Conservation (phyloP, 2,888 invertebrate species). For the Nasonia oneida region DNA sequence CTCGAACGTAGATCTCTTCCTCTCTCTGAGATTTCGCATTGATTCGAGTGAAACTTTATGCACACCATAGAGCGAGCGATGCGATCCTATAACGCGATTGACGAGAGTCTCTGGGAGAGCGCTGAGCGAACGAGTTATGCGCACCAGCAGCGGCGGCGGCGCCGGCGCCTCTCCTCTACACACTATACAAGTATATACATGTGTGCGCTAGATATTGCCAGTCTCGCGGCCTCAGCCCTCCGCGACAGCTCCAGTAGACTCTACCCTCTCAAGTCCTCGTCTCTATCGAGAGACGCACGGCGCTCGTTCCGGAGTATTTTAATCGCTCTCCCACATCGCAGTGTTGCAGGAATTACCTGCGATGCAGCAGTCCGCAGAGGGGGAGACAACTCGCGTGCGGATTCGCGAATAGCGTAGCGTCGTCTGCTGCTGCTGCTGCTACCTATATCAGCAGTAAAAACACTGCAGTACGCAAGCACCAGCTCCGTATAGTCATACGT, state of each 20-base stretch:
- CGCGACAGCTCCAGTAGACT: background rate
- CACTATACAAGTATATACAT: background rate
- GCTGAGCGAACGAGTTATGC: background rate
- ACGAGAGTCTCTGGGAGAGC: background rate
- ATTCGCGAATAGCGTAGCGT: background rate
- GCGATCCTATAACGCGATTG: background rate
- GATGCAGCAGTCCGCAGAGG: background rate
- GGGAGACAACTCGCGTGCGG: background rate
- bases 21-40: background rate
- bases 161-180: background rate
- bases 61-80: background rate
- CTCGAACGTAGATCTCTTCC: too few species aligned
- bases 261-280: background rate
- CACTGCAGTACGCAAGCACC: background rate
- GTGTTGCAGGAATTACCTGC: background rate
- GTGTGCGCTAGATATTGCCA: constrained; percentile 1
- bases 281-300: background rate
- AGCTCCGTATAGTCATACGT: background rate
- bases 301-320: background rate
- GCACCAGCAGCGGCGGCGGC: background rate
- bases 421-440: background rate
- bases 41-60: background rate
- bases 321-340: background rate
- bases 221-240: background rate
- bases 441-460: background rate